These are phyloP conservation scores for Arvicola amphibius DNA, from an alignment of 2,797 vertebrate genomes.

Conservation along the genomic window DNA sequence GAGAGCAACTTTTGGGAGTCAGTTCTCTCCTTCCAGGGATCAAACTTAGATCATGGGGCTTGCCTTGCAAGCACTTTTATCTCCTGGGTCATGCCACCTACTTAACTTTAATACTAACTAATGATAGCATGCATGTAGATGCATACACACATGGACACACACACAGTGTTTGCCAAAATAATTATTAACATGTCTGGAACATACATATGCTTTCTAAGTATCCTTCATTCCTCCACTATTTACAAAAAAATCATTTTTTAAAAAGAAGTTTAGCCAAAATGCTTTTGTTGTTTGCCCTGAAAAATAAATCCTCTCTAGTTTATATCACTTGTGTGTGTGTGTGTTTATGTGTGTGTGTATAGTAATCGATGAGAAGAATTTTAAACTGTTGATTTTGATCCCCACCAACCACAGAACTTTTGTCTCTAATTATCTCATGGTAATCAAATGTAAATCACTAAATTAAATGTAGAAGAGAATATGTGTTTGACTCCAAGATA, in stretches of 20 bases:
- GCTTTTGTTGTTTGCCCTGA: background rate
- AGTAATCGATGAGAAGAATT: conserved; percentile 41
- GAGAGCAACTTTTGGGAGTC: background rate
- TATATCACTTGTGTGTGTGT: conserved; percentile 41
- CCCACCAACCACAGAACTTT: conserved; percentile 40
- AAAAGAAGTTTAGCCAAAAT: background rate
- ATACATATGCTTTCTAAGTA: conserved; percentile 21
- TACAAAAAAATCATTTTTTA: background rate
- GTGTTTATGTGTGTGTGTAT: conserved; percentile 11
- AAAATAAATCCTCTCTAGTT: background rate
- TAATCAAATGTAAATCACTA: conserved; percentile 69
- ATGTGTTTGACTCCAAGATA: conserved; percentile 66
- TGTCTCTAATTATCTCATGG: conserved; percentile 53
- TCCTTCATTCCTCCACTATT: background rate
- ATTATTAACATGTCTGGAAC: background rate
- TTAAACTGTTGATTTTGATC: conserved; percentile 59
- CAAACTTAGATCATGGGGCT: background rate
- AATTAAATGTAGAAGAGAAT: conserved; percentile 66
- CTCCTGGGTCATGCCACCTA: background rate
- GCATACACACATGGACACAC: background rate
- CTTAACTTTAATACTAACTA: conserved; percentile 45
- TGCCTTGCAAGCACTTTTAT: background rate
- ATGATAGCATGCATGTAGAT: background rate
- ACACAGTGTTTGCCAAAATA: conserved; percentile 6
- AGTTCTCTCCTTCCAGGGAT: background rate